These are phyloP conservation scores for Oreonectes daqikongensis DNA, from an alignment of 2,797 vertebrate genomes.

Conservation along the genomic window DNA sequence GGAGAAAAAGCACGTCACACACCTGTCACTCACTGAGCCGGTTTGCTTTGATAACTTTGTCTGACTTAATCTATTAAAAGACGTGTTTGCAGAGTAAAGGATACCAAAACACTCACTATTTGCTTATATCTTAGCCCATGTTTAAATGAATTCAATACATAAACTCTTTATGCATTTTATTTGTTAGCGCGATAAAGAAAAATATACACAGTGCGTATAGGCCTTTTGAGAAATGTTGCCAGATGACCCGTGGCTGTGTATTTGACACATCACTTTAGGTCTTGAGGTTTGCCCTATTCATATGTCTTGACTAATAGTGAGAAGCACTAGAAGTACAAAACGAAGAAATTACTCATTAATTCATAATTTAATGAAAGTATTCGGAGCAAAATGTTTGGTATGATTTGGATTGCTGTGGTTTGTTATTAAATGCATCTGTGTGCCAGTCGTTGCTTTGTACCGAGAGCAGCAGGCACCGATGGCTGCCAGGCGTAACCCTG, in stretches of 20 bases:
- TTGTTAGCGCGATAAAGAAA: conserved; percentile 94
- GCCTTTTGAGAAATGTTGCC: conserved; percentile 86
- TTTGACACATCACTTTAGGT: conserved; percentile 18
- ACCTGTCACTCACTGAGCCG: conserved; percentile 77
- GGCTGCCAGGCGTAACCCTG: conserved; percentile 54
- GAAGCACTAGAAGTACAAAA: no score
- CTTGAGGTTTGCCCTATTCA: conserved; percentile 9
- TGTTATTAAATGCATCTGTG: conserved; percentile 30
- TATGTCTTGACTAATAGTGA: not conserved
- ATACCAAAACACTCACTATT: conserved; percentile 97
- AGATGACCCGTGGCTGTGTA: conserved; percentile 27
- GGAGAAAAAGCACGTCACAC: conserved; percentile 76
- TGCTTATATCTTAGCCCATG: conserved; percentile 95
- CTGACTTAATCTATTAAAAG: conserved; percentile 81
- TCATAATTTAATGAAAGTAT: not conserved
- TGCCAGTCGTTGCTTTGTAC: conserved; percentile 9
- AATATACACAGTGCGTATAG: conserved; percentile 93
- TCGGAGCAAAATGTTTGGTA: not conserved
- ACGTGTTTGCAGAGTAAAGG: conserved; percentile 94
- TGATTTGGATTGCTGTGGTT: conserved; percentile 12
- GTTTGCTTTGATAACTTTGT: conserved; percentile 83
- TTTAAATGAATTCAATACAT: conserved; percentile 98
- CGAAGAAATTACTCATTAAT: no score
- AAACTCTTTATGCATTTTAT: conserved; percentile 94
- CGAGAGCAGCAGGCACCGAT: conserved; percentile 54